Base-by-base conservation (phyloP, 1,140 invertebrate genomes). In the Aphaenogaster floridana region DNA sequence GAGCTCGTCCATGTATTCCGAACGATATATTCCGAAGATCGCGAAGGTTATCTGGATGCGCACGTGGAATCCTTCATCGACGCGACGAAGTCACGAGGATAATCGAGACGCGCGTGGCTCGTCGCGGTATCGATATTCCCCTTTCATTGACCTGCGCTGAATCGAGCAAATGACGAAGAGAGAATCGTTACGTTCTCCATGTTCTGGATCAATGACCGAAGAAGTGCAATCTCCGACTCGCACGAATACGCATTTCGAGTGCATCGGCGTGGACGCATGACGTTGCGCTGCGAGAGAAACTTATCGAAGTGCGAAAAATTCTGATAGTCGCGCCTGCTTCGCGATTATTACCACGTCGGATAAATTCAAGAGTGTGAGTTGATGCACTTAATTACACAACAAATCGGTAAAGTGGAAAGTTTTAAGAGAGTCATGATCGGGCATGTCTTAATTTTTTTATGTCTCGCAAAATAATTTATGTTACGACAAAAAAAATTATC, bases 181-280 rank as follows among this genome's bases (percentile, higher is more conserved):
- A 79, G 64, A 68, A 86, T 81, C 42, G 64, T 86, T 59, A 71
- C 77, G 63, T 86, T 77, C 72, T 86, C n/a, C 74, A 54, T 69
- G 34, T 81, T 83, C 48, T 45, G 78, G 78, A 86, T 86, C 86
- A 86, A 86, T 34, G 86, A 86, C 86, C 86, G 86, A 63, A 52
- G 34, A 63, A 83, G 54, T 63, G 54, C 66, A 68, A 86, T 86
- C 77, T 63, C 64, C 36, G 77, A 79, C 50, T 54, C 77, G 42
- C 34, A 45, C 50, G 61, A 36, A 66, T 39, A 36, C 28, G 42
- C 45, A 71, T 86, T 81, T 81, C 42, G 52, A 81, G 64, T 50
- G n/a, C 54, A 61, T 61, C 68, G 48, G 48, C 74, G 42, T 34
- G 15, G 39, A n/a, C 34, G 61, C 15, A 42, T 42, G 66, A 69